A percentile compares a stretch with the other conserved stretches of the same genome.
These are phyloP conservation scores for Ruditapes philippinarum DNA, from an alignment of 1,140 invertebrate species.

Conservation along the genomic window DNA sequence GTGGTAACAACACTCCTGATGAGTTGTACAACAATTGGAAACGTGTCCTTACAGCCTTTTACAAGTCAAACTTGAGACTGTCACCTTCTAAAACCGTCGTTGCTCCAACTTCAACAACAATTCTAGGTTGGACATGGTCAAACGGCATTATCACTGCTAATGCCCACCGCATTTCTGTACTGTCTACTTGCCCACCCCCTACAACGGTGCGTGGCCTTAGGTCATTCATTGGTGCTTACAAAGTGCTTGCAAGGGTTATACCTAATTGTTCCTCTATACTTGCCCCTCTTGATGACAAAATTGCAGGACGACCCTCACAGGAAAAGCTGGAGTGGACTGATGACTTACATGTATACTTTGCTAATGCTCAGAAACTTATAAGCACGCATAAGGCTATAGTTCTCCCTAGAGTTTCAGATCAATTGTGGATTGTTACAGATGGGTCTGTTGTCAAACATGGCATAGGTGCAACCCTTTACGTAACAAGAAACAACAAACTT, in stretches of 20 bases:
- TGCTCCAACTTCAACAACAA: conserved; percentile 34
- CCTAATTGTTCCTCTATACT: conserved; percentile 51
- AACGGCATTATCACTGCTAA: conserved; percentile 54
- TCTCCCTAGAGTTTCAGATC: neutral
- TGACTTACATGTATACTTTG: conserved; percentile 14
- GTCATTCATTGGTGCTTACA: conserved; percentile 64
- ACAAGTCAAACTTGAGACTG: conserved; percentile 28
- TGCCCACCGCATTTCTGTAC: conserved; percentile 55
- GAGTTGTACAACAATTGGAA: conserved; percentile 32
- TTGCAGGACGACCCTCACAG: conserved; percentile 58
- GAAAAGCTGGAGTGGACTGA: conserved; percentile 56
- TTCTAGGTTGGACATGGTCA: conserved; percentile 67
- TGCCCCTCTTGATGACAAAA: conserved; percentile 63
- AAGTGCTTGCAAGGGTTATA: conserved; percentile 46
- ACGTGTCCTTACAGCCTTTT: conserved; percentile 23
- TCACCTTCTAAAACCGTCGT: conserved; percentile 57
- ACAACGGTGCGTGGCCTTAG: conserved; percentile 40
- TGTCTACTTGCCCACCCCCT: conserved; percentile 39
- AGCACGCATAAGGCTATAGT: conserved; percentile 21
- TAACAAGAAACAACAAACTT: neutral
- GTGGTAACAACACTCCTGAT: no score
- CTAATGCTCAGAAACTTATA: conserved; percentile 1
- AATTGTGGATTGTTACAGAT: conserved; percentile 54
- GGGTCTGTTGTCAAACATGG: neutral
- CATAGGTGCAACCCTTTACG: conserved; percentile 38